Base-by-base conservation (phyloP, 2,888 invertebrate genomes). In the Macrophya annulata region DNA sequence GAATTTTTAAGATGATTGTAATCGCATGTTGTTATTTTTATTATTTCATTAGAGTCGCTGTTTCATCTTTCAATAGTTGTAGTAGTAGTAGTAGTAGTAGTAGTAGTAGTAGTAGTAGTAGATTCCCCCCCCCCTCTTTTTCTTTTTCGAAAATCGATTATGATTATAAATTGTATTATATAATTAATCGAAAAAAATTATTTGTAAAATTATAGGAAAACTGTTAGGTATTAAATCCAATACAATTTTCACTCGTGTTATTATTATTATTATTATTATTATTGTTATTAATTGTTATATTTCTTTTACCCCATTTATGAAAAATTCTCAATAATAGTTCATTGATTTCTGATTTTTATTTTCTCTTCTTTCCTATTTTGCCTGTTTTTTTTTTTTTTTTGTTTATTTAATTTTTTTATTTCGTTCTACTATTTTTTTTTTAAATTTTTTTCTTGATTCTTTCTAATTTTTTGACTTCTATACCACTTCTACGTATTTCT, bases 261-360 rank as follows among this genome's bases (percentile, higher is more conserved):
- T 72, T 71, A 31, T 71, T 17, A 40, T 84, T 17, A 2, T 31
- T n/a, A 62, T 43, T 59, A 65, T 65, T n/a, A n/a, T n/a, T n/a
- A n/a, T n/a, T 40, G 55, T 45, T 62, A 12, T 82, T n/a, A n/a
- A n/a, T n/a, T 40, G 55, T 45, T 62, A 12, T 82, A 12, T 25
- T 55, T 40, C 17, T 84, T 55, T 55, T 48, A 68, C 15, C 25
- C 17, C 51, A 21, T 77, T 82, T 12, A 72, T 72, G 21, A 21
- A 51, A 71, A 40, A 62, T 25, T 74, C n/a, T 40, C 62, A 79
- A 62, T 37, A 85, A 62, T 37, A 85, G 77, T 79, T 48, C 43
- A 85, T 65, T 21, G 71, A 48, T 74, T 15, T 37, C 31, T 81
- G 3, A 48, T 43, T 48, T 68, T 1, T 37, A 15, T 43, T 62